Base-by-base conservation (phyloP, 2,888 invertebrate species). In the Nebria salina region DNA sequence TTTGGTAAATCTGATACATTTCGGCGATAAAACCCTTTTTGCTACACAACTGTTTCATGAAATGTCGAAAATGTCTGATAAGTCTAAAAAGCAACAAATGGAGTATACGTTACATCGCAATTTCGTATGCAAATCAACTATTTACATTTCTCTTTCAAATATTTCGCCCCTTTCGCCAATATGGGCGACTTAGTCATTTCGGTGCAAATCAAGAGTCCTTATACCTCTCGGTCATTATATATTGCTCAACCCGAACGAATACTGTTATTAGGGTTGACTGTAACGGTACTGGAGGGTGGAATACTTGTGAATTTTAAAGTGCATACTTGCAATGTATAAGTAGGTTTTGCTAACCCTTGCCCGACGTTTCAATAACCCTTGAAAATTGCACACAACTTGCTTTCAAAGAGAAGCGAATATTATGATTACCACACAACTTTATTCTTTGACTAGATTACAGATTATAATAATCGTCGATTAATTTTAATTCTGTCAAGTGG, bases 111-210 rank as follows among this genome's bases (percentile, higher is more conserved):
- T 11, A 54, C 54, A 54, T 54, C 54, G 54, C 26, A 65, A 68
- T 72, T 78, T 34, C 64, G 26, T n/a, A 72, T 77, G 77, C 72
- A 77, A 54, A 78, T 77, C 54, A 65, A 78, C 72, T 65, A 70
- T 65, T 70, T 72, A 65, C 76, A 76, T 64, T 54, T 34, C 34
- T 34, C 34, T 65, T 73, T 65, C 13, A 76, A 43, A 42, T 70
- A 43, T 76, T 76, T 76, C 70, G 70, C 70, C 70, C 54, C 54
- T 13, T 54, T 11, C 13, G 54, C 11, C 54, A 54, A 54, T 54
- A 54, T 54, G 54, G 54, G 54, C 54, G 54, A 13, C 54, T 11
- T 54, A 8, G 54, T 54, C 54, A 54, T 54, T 54, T 54, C 54
- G 4, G 54, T 54, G 54, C 54, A 54, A 54, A 54, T 54, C 54